Percentiles rank a stretch among this genome's conserved stretches.
phyloP scores from a whole-genome alignment of 2,888 invertebrate species.

The Temnothorax rugatulus region DNA sequence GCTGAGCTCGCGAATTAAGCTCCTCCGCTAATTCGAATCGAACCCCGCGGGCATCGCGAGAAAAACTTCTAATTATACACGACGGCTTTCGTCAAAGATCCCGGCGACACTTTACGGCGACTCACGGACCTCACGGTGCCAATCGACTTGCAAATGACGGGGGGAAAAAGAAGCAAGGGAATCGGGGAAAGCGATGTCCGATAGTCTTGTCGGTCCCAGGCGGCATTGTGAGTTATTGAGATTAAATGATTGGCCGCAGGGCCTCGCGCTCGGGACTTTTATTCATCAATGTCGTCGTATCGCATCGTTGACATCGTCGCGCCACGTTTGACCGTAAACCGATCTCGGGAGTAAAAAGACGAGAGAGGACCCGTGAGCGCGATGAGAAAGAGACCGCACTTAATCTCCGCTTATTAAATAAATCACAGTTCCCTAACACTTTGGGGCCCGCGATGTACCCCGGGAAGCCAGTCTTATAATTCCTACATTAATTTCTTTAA shows the following conservation, averaged over 20 bases:
- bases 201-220: constrained; percentile 64
- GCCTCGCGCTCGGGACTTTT: constrained; percentile 62
- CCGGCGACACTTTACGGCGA: constrained; percentile 57
- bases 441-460: constrained; percentile 58
- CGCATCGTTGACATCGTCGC: constrained; percentile 72
- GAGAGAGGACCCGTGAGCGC: constrained; percentile 54
- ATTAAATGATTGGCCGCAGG: constrained; percentile 75
- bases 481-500: constrained; percentile 74
- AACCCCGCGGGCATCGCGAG: constrained; percentile 61
- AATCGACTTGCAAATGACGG: constrained; percentile 74
- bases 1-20: constrained; percentile 49
- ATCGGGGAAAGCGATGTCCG: constrained; percentile 45
- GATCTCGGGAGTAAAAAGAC: constrained; percentile 64
- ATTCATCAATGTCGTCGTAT: constrained; percentile 71
- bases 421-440: constrained; percentile 70
- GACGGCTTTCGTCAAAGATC: constrained; percentile 66
- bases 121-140: constrained; percentile 27
- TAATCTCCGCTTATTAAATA: constrained; percentile 77
- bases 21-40: constrained; percentile 63
- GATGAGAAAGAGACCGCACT: constrained; percentile 41
- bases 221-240: constrained; percentile 68
- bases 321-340: constrained; percentile 67
- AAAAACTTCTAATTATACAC: constrained; percentile 71
- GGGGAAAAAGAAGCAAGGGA: not conserved
- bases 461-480: constrained; percentile 72